phyloP scores from a whole-genome alignment of 2,888 invertebrate species.

The Hipparchia sbordonii region DNA sequence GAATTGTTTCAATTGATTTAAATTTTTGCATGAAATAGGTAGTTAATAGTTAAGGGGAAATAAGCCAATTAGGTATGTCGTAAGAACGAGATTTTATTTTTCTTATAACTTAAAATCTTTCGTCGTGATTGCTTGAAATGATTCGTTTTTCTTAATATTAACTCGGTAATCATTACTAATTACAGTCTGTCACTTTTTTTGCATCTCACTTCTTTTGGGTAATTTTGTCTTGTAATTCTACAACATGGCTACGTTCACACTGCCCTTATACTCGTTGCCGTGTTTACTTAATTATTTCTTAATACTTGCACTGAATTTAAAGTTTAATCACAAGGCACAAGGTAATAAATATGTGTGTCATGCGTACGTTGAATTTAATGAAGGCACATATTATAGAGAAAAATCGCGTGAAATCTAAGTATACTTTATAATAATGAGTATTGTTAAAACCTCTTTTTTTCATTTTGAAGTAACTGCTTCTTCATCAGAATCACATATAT shows the following conservation, averaged over 20 bases:
- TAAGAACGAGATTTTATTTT: constrained; percentile 8
- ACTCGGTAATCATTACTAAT: constrained; percentile 41
- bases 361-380: neutral
- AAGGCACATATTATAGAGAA: neutral
- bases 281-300: constrained; percentile 17
- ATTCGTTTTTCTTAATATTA: constrained; percentile 38
- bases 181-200: constrained; percentile 35
- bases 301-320: constrained; percentile 19
- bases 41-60: neutral
- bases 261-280: constrained; percentile 6
- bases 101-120: neutral
- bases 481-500: too few species aligned
- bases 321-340: constrained; percentile 2
- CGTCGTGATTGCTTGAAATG: constrained; percentile 13
- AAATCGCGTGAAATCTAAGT: neutral
- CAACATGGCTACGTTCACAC: constrained; percentile 13
- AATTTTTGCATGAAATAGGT: too few species aligned
- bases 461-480: too few species aligned
- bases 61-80: neutral
- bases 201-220: constrained; percentile 32
- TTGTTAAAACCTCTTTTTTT: too few species aligned
- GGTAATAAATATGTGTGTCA: constrained; percentile 11
- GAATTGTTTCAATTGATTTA: too few species aligned
- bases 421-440: too few species aligned
- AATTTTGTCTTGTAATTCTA: constrained; percentile 20